Evolutionary conservation across 2,113 vertebrate species (phyloP), one percentile per base, ranked within the genome.

Genomic region (Cromileptes altivelis): DNA sequence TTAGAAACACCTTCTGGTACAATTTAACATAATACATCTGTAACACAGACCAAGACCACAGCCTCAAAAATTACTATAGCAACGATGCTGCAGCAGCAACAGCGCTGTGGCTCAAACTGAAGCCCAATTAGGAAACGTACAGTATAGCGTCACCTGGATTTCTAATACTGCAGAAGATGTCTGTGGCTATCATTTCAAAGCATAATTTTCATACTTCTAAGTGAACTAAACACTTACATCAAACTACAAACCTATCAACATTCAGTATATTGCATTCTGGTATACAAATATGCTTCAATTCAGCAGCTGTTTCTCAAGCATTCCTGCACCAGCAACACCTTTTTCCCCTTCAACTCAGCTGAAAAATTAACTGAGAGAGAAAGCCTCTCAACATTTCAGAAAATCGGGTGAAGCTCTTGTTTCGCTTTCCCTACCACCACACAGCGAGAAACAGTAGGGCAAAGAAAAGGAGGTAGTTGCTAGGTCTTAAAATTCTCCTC

Each of bases 361-460:
- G 53, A 68, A 55, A 80, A 68, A 40, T 53, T 25, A 13, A 65
- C 17, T 2, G 19, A 69, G 21, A 47, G 45, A 18, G 2, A 33
- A 50, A 70, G 62, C 78, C 57, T 64, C 42, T 57, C 64, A 42
- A 65, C 13, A 79, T 78, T 82, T 79, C 80, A 61, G 52, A 70
- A n/a, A 25, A 14, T 2, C 52, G 72, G 49, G 30, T 23, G 21
- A 40, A 23, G 75, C 21, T 19, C 49, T 50, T 45, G 37, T 75
- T 82, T 65, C 21, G 0, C n/a, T 62, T 67, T 17, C 52, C 27
- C 13, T 13, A 13, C 4, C 70, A 37, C 45, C 45, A 25, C 55
- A 61, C 37, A 67, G 42, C 4, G 6, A 58, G 52, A 82, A 45
- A 55, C 72, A 58, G 49, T n/a, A 27, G 57, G 49, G 70, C 61